Evolutionary conservation across 2,888 invertebrate genomes (phyloP).

Genomic region (Xestia xanthographa): DNA sequence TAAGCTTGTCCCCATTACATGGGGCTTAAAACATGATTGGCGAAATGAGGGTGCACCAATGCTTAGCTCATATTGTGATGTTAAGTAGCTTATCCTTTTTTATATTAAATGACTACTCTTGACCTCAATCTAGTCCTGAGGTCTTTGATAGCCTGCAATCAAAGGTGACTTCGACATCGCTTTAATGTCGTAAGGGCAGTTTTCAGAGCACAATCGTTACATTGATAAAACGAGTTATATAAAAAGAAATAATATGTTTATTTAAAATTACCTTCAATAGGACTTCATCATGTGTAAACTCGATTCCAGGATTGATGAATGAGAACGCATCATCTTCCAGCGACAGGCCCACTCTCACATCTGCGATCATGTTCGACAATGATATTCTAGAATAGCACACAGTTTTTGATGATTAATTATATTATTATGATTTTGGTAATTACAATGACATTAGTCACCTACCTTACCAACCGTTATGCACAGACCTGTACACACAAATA

Average conservation of each 20-base stretch:
- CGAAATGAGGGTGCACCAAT: not conserved
- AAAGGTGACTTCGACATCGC: not conserved
- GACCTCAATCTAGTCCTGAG: no score
- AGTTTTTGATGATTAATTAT: constrained; percentile 18
- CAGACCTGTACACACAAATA: constrained; percentile 67
- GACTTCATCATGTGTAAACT: constrained; percentile 89
- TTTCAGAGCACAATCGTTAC: not conserved
- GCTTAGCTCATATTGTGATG: not conserved
- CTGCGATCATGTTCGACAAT: constrained; percentile 89
- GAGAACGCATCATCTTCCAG: constrained; percentile 90
- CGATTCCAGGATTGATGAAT: constrained; percentile 90
- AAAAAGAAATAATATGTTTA: not conserved
- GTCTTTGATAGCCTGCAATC: not conserved
- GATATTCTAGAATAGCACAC: constrained; percentile 82
- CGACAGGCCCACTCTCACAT: constrained; percentile 89
- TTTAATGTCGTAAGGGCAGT: not conserved
- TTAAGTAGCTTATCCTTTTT: not conserved
- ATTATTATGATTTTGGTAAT: not conserved
- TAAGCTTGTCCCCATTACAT: not conserved
- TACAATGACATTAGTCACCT: constrained; percentile 17
- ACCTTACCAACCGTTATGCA: constrained; percentile 58
- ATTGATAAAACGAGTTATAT: not conserved
- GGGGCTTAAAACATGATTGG: not conserved
- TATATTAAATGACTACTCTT: no score
- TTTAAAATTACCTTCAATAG: constrained; percentile 86